A percentile compares a stretch with the other conserved stretches of the same genome.
phyloP scores from a whole-genome alignment of 2,113 vertebrate species.

The Carassius carassius region DNA sequence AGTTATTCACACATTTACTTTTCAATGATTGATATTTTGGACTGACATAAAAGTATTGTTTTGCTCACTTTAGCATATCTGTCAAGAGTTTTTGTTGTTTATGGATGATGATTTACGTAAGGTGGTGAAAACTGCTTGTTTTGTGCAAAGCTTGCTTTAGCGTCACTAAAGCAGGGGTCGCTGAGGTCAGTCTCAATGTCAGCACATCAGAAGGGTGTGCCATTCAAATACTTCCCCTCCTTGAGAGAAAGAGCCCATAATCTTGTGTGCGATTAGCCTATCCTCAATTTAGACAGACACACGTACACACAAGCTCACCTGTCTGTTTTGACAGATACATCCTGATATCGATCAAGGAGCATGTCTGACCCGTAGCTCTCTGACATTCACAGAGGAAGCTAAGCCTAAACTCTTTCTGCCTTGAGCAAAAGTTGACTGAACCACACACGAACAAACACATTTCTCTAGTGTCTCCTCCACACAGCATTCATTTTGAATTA shows the following conservation, averaged over 20 bases:
- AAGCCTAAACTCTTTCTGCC: slow-evolving; percentile 39
- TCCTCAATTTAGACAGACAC: slow-evolving; percentile 23
- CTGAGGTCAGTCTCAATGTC: neutral
- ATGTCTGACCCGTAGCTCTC: slow-evolving; percentile 35
- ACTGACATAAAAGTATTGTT: neutral
- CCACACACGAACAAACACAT: slow-evolving; percentile 31
- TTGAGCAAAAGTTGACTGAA: slow-evolving; percentile 38
- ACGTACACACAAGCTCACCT: slow-evolving; percentile 4
- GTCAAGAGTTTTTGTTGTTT: neutral
- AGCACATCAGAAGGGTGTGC: slow-evolving; percentile 19
- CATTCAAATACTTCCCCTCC: slow-evolving; percentile 23
- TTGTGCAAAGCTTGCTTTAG: neutral
- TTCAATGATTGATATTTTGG: neutral
- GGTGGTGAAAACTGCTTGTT: neutral
- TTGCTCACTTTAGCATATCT: neutral
- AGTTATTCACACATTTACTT: neutral
- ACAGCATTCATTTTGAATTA: neutral
- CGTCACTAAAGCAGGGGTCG: slow-evolving; percentile 15
- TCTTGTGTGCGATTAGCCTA: slow-evolving; percentile 21
- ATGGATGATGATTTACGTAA: neutral
- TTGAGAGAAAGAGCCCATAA: slow-evolving; percentile 15
- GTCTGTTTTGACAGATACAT: slow-evolving; percentile 37
- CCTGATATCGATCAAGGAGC: slow-evolving; percentile 35
- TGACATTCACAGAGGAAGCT: slow-evolving; percentile 39
- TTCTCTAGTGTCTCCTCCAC: slow-evolving; percentile 13